Evolutionary conservation across 2,797 vertebrate species (phyloP), one percentile per base, ranked within the genome.

Genomic region (Ptychadena robeensis): DNA sequence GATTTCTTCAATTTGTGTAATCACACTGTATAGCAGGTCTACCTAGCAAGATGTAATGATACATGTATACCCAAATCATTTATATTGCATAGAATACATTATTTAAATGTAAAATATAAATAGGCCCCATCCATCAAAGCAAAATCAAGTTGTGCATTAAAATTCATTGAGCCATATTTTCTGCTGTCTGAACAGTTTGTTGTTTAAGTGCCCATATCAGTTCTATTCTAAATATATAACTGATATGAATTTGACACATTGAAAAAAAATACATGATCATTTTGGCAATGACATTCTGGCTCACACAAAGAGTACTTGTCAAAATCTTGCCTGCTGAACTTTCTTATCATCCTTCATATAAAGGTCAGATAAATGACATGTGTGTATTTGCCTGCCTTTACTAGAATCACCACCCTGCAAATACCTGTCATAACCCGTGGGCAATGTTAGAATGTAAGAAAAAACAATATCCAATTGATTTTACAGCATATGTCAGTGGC

Each of bases 1-100:
- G 65, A 82, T 76, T 67, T 44, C 66, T 82, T 76, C 66, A 40
- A 38, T 76, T 70, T 75, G 66, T 31, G 70, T 67, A 73, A 81
- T 73, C n/a, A 66, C 27, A 12, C 70, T 57, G 72, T 34, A 69
- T 69, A 75, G 69, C 80, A 76, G 72, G 73, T 82, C 75, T 69
- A 69, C 65, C 53, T 76, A 27, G 65, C 64, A 72, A 80, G 57
- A 64, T 59, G 53, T 63, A 27, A 40, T 27, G 57, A 25, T 72
- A 64, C 30, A 71, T 35, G 68, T 35, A n/a, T 8, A 59, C 12
- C 10, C 25, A 15, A 53, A 25, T 67, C 30, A 44, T 57, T 57
- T 72, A 53, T 35, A 9, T 81, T 67, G 28, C 9, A 73, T 28
- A 37, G 18, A 63, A 64, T 34, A 35, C 9, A 10, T 35, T 65